Evolutionary conservation across 2,797 vertebrate species (phyloP).

Genomic region (Bryconaethiops microstoma): DNA sequence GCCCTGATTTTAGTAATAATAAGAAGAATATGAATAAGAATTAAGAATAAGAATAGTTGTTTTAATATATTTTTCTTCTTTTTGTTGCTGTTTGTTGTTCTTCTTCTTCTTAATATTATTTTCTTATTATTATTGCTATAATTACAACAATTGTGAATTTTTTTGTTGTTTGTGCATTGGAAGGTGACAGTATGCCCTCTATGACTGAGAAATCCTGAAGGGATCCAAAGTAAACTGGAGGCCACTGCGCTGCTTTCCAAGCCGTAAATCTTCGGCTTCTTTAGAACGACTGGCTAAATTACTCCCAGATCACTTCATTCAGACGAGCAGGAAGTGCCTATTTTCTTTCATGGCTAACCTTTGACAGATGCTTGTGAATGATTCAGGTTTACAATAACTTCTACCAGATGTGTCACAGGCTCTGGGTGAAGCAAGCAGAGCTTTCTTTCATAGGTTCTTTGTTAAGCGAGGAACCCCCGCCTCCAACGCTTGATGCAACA

Average conservation of each 20-base stretch:
- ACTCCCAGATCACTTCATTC: slow-evolving; percentile 81
- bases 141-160: too few species aligned
- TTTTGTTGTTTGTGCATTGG: neutral
- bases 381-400: slow-evolving; percentile 71
- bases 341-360: slow-evolving; percentile 83
- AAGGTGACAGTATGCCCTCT: slow-evolving; percentile 6
- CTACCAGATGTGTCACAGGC: slow-evolving; percentile 69
- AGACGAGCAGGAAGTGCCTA: slow-evolving; percentile 81
- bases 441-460: slow-evolving; percentile 48
- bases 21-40: too few species aligned
- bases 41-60: too few species aligned
- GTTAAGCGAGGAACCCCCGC: slow-evolving; percentile 18
- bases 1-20: too few species aligned
- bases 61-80: too few species aligned
- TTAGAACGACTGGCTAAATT: slow-evolving; percentile 76
- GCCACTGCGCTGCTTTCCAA: slow-evolving; percentile 64
- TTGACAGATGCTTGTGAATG: slow-evolving; percentile 81
- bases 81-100: too few species aligned
- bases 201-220: slow-evolving; percentile 48
- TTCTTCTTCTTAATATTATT: too few species aligned
- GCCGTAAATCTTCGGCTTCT: slow-evolving; percentile 69
- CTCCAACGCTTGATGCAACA: neutral
- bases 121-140: too few species aligned
- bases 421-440: slow-evolving; percentile 36
- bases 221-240: slow-evolving; percentile 64